phyloP scores from a whole-genome alignment of 1,140 invertebrate genomes.

The Eulimnadia texana region DNA sequence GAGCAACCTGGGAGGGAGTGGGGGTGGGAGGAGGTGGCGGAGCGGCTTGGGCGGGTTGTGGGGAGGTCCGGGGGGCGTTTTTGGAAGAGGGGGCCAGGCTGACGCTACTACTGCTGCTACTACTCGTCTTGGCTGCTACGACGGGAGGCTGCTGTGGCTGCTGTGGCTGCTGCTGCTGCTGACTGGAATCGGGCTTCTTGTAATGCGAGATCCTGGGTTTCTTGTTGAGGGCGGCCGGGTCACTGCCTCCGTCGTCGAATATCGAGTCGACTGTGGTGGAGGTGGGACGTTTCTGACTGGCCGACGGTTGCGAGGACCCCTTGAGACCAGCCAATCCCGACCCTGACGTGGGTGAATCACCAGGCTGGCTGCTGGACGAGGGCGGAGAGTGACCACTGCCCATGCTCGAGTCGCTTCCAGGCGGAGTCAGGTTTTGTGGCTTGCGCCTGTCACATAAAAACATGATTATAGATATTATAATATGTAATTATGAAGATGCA shows the following conservation, averaged over 20 bases:
- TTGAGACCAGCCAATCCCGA: neutral
- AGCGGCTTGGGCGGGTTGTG: slow-evolving; percentile 15
- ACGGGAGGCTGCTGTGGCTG: neutral
- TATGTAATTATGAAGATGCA: neutral
- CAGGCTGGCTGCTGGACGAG: slow-evolving; percentile 25
- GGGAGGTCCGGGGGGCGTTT: too few species aligned
- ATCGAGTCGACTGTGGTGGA: too few species aligned
- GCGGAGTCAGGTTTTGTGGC: slow-evolving; percentile 73
- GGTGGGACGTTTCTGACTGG: neutral
- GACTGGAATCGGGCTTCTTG: neutral
- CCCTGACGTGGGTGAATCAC: slow-evolving; percentile 21
- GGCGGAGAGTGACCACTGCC: slow-evolving; percentile 46
- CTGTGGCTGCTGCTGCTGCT: too few species aligned
- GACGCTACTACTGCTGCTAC: neutral
- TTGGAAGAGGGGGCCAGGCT: neutral
- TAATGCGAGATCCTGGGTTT: neutral
- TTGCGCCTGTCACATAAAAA: slow-evolving; percentile 44
- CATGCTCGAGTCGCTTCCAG: slow-evolving; percentile 49
- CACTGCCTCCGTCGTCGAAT: slow-evolving; percentile 16
- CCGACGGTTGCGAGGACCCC: neutral
- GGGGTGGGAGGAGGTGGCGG: slow-evolving; percentile 19
- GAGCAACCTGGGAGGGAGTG: too few species aligned
- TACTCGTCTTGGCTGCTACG: neutral
- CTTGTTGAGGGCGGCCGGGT: slow-evolving; percentile 16
- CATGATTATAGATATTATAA: neutral